phyloP scores from a whole-genome alignment of 2,888 invertebrate genomes.

The Erpobdella octoculata region DNA sequence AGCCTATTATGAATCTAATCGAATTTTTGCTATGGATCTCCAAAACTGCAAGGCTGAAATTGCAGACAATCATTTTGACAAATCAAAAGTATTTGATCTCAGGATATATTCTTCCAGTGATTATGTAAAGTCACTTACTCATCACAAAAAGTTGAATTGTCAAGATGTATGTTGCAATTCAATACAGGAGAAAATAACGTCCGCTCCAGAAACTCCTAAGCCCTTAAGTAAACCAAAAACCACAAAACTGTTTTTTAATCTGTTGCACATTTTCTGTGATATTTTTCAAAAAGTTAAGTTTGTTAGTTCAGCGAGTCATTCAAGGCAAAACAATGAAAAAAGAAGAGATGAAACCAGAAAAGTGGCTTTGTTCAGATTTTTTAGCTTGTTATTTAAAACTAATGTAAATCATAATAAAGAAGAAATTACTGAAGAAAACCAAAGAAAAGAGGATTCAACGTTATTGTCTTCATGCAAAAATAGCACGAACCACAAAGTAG shows the following conservation, averaged over 20 bases:
- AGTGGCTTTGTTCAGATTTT: not conserved
- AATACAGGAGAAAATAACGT: not conserved
- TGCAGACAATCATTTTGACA: conserved; percentile 60
- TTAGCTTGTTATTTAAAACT: not conserved
- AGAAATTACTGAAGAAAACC: not conserved
- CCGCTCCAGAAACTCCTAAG: not conserved
- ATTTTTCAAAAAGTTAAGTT: not conserved
- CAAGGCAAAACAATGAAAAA: not conserved
- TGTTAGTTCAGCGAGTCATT: not conserved
- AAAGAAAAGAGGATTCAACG: not conserved
- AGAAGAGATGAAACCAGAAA: not conserved
- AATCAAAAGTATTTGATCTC: conserved; percentile 54
- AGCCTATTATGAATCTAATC: conserved; percentile 66
- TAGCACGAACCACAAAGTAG: not conserved
- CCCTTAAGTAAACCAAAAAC: not conserved
- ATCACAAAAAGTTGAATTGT: conserved; percentile 6
- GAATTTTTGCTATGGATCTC: conserved; percentile 57
- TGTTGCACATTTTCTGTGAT: not conserved
- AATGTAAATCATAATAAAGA: too few species aligned
- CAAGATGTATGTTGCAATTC: too few species aligned
- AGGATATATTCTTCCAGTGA: conserved; percentile 23
- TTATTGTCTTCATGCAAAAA: not conserved
- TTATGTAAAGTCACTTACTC: conserved; percentile 4
- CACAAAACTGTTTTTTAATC: not conserved
- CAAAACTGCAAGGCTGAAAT: conserved; percentile 43